phyloP scores from a whole-genome alignment of 53 echinoderm and acorn worm species.

The Mesocentrotus franciscanus region DNA sequence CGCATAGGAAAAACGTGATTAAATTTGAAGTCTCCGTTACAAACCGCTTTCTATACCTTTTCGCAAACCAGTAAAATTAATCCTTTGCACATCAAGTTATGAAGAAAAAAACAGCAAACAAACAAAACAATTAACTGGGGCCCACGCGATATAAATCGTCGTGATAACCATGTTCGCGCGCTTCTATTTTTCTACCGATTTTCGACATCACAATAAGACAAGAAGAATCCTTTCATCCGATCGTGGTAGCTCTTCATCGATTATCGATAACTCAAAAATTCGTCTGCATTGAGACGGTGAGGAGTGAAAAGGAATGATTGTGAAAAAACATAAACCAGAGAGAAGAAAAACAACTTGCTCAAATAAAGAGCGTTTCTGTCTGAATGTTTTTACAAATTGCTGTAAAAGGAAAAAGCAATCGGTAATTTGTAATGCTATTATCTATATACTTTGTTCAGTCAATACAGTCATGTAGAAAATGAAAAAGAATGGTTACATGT shows the following conservation, averaged over 20 bases:
- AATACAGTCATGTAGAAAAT: no score
- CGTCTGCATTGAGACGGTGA: neutral
- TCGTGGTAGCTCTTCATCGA: slow-evolving; percentile 26
- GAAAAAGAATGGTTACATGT: no score
- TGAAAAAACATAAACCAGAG: neutral
- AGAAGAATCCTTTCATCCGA: slow-evolving; percentile 9
- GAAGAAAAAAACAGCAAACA: neutral
- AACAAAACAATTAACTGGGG: neutral
- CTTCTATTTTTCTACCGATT: slow-evolving; percentile 49
- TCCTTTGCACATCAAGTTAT: neutral
- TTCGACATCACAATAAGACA: neutral
- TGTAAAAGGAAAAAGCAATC: neutral
- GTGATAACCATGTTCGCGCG: slow-evolving; percentile 12
- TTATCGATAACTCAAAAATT: slow-evolving; percentile 47
- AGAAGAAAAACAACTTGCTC: neutral
- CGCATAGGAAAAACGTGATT: neutral
- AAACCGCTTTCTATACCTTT: no score
- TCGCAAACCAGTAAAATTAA: no score
- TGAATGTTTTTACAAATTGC: neutral
- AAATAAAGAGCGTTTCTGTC: neutral
- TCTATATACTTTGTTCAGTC: no score
- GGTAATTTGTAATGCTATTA: neutral
- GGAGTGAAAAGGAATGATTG: slow-evolving; percentile 18
- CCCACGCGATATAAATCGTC: slow-evolving; percentile 8
- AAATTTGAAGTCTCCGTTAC: neutral